Conservation (phyloP, 2,113 vertebrate genomes). For the Anolis carolinensis region DNA sequence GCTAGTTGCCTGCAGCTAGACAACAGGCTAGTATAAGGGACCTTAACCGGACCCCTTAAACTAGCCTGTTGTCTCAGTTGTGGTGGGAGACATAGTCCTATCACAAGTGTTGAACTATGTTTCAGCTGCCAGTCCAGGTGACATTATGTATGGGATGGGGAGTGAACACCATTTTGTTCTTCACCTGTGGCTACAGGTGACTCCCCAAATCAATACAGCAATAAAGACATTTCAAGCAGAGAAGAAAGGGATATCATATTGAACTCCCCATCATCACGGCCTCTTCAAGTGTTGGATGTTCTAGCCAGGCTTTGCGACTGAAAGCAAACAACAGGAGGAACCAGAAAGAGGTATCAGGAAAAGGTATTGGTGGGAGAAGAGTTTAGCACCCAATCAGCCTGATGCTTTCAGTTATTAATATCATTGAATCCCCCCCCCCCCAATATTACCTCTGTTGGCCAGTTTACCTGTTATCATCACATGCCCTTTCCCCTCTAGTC, state of each 20-base stretch:
- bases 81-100: too few species aligned
- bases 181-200: neutral
- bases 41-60: too few species aligned
- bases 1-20: too few species aligned
- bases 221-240: neutral
- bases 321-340: too few species aligned
- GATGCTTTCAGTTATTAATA: neutral
- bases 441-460: neutral
- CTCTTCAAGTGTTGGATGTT: neutral
- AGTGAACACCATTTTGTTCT: too few species aligned
- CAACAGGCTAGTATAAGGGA: too few species aligned
- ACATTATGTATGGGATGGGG: too few species aligned
- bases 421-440: neutral
- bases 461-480: neutral
- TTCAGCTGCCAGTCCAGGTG: too few species aligned
- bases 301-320: neutral
- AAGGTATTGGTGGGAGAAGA: neutral
- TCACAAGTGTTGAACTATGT: too few species aligned
- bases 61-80: too few species aligned
- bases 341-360: neutral
- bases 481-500: neutral
- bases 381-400: neutral
- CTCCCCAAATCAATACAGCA: neutral
- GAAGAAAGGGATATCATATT: neutral
- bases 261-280: neutral